A percentile compares a stretch with the other conserved stretches of the same genome.
These are phyloP conservation scores for Orchestes rusci DNA, from an alignment of 2,888 invertebrate species.

Conservation along the genomic window DNA sequence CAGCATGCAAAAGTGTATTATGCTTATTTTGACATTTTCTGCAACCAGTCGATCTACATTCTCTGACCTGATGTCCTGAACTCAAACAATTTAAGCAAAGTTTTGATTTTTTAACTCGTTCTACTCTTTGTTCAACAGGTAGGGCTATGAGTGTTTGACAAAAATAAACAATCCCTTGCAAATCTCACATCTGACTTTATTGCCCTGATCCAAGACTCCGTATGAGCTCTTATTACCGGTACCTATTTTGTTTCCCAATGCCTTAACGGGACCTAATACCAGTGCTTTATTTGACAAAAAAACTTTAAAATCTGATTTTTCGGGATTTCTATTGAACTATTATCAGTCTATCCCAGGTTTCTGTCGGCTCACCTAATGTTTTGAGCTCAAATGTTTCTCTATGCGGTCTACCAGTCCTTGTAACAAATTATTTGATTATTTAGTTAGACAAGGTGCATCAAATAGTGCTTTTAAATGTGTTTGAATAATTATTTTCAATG, in stretches of 20 bases:
- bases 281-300: not conserved
- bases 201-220: not conserved
- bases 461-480: constrained; percentile 14
- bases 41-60: not conserved
- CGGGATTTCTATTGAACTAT: not conserved
- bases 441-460: not conserved
- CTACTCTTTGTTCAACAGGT: not conserved
- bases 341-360: not conserved
- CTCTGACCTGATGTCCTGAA: not conserved
- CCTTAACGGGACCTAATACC: not conserved
- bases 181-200: not conserved
- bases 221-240: not conserved
- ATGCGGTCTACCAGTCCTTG: not conserved
- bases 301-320: not conserved
- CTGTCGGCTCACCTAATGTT: not conserved
- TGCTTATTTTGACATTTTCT: not conserved
- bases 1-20: not conserved
- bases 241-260: not conserved
- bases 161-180: not conserved
- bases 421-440: not conserved
- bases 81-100: not conserved
- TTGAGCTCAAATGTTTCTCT: too few relatives aligned
- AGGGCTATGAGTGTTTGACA: not conserved
- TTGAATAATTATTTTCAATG: constrained; percentile 18
- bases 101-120: not conserved